Conservation (phyloP, 2,113 vertebrate species). For the Campylomormyrus numenius region DNA sequence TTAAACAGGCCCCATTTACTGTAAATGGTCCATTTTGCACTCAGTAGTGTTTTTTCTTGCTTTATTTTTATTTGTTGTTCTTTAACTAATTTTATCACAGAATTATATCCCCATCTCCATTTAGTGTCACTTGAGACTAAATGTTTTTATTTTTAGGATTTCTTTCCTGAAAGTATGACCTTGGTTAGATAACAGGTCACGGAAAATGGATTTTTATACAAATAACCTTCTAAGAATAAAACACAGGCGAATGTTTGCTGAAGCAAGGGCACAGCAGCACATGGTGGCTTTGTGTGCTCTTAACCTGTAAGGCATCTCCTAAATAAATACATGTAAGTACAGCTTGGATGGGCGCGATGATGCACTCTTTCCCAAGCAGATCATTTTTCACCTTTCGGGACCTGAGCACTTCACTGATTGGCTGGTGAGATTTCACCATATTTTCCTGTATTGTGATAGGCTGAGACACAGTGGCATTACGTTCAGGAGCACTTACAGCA, state of each 20-base stretch:
- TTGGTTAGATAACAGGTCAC: neutral
- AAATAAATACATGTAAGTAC: neutral
- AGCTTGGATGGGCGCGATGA: neutral
- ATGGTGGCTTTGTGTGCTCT: neutral
- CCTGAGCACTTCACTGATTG: neutral
- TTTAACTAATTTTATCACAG: neutral
- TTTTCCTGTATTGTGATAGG: neutral
- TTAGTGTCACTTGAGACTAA: neutral
- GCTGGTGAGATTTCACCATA: neutral
- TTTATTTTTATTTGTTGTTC: neutral
- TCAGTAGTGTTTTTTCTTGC: neutral
- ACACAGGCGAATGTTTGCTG: neutral
- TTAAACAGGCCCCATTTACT: neutral
- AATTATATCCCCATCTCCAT: neutral
- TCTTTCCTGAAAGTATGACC: neutral
- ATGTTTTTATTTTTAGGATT: neutral
- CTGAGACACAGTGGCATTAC: neutral
- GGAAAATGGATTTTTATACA: neutral
- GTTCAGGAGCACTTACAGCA: neutral
- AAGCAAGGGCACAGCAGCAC: neutral
- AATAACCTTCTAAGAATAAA: neutral
- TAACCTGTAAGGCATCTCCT: neutral
- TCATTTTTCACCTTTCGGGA: neutral
- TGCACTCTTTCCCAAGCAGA: neutral
- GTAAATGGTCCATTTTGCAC: neutral